These are phyloP conservation scores for Hoplodrina blanda DNA, from an alignment of 2,888 invertebrate genomes.

Conservation along the genomic window DNA sequence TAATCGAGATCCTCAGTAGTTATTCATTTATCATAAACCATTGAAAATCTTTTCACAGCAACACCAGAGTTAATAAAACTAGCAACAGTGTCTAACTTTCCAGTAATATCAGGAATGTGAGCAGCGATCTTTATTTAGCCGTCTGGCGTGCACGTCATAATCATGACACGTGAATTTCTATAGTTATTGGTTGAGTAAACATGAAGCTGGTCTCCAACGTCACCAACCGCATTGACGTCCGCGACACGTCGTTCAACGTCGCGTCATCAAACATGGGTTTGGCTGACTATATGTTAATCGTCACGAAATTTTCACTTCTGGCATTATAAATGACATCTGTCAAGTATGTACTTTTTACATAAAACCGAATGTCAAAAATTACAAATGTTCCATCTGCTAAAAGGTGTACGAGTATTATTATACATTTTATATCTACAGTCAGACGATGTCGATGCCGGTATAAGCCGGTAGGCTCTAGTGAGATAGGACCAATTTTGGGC, in stretches of 20 bases:
- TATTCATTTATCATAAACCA: background rate
- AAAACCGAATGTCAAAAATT: background rate
- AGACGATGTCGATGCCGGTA: constrained; percentile 30
- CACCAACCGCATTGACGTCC: constrained; percentile 72
- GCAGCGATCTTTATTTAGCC: constrained; percentile 51
- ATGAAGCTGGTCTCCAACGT: constrained; percentile 63
- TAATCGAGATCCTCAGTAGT: background rate
- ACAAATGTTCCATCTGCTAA: constrained; percentile 13
- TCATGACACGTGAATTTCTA: constrained; percentile 59
- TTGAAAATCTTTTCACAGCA: constrained; percentile 4
- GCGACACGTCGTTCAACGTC: constrained; percentile 63
- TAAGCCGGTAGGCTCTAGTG: constrained; percentile 50
- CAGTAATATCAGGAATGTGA: constrained; percentile 47
- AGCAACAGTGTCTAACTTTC: constrained; percentile 36
- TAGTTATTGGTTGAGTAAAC: constrained; percentile 60
- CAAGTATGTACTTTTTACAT: background rate
- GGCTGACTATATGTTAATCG: constrained; percentile 49
- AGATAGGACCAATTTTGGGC: constrained; percentile 58
- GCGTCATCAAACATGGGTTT: constrained; percentile 67
- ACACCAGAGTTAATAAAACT: constrained; percentile 29
- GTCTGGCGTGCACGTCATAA: constrained; percentile 58
- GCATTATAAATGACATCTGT: constrained; percentile 6
- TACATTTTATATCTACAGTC: constrained; percentile 19
- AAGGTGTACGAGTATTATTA: constrained; percentile 3
- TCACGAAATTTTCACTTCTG: constrained; percentile 38